Conservation (phyloP, 1,140 invertebrate genomes). For the Harpegnathos saltator region DNA sequence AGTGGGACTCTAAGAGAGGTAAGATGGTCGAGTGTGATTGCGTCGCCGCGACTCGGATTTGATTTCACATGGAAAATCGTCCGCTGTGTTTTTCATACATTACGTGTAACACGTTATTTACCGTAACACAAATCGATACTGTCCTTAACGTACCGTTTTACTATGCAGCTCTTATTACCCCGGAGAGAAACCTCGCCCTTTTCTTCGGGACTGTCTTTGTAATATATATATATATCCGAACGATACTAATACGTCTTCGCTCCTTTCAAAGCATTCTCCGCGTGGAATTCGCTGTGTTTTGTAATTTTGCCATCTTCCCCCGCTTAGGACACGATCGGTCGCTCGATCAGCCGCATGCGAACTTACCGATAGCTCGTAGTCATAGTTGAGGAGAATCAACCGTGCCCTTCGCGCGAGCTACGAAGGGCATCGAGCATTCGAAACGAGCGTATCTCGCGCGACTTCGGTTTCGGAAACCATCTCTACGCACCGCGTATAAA, state of each 20-base stretch:
- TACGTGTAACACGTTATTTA: too few relatives aligned
- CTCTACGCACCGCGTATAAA: constrained; percentile 27
- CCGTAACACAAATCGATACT: too few relatives aligned
- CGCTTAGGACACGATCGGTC: constrained; percentile 41
- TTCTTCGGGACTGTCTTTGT: background rate
- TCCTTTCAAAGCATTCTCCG: background rate
- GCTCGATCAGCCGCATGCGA: constrained; percentile 54
- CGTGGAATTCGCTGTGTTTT: constrained; percentile 17
- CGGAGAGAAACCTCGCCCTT: too few relatives aligned
- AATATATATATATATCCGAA: constrained; percentile 33
- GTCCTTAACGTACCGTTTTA: too few relatives aligned
- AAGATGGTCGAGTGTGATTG: constrained; percentile 45
- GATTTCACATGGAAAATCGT: constrained; percentile 4
- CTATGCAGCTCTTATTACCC: too few relatives aligned
- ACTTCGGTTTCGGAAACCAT: constrained; percentile 49
- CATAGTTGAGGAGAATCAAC: constrained; percentile 65
- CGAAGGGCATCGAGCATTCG: constrained; percentile 56
- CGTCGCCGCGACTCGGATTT: background rate
- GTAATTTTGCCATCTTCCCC: constrained; percentile 35
- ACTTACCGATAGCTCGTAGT: constrained; percentile 69
- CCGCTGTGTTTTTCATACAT: too few relatives aligned
- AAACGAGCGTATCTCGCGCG: constrained; percentile 63
- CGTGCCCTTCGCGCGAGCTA: constrained; percentile 60
- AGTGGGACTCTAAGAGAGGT: constrained; percentile 26
- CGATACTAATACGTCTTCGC: background rate